phyloP scores from a whole-genome alignment of 2,113 vertebrate genomes.

The Catharus bicknelli region DNA sequence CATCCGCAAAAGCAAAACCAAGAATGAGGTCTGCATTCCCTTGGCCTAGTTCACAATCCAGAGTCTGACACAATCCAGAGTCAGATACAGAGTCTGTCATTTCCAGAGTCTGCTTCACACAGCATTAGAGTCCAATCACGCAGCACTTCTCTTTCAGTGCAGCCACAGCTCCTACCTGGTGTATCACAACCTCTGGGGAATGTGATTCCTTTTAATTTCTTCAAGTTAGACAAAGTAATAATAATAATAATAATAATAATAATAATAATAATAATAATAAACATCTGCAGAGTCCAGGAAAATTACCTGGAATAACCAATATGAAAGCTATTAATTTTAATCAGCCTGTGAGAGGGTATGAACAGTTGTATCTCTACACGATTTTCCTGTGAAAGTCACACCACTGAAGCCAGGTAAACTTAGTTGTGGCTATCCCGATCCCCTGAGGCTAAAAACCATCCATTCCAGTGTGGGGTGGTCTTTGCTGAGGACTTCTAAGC shows the following conservation, averaged over 20 bases:
- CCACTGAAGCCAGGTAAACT: not conserved
- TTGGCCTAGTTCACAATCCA: not conserved
- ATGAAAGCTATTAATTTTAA: not conserved
- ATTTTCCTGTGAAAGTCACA: not conserved
- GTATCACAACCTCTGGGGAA: not conserved
- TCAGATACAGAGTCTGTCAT: not conserved
- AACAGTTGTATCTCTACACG: not conserved
- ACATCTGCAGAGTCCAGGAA: not conserved
- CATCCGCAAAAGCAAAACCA: conserved; percentile 1
- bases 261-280: not conserved
- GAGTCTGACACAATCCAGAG: not conserved
- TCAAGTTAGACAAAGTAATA: not conserved
- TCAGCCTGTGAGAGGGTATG: not conserved
- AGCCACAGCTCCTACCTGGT: not conserved
- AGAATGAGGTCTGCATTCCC: not conserved
- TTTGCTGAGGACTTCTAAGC: not conserved
- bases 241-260: not conserved
- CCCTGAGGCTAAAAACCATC: not conserved
- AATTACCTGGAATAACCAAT: not conserved
- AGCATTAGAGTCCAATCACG: not conserved
- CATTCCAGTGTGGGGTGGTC: not conserved
- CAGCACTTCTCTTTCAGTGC: not conserved
- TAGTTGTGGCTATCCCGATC: not conserved
- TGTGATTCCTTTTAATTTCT: not conserved
- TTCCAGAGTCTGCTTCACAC: not conserved